phyloP scores from a whole-genome alignment of 2,888 invertebrate genomes.

The Aproaerema taeniolella region DNA sequence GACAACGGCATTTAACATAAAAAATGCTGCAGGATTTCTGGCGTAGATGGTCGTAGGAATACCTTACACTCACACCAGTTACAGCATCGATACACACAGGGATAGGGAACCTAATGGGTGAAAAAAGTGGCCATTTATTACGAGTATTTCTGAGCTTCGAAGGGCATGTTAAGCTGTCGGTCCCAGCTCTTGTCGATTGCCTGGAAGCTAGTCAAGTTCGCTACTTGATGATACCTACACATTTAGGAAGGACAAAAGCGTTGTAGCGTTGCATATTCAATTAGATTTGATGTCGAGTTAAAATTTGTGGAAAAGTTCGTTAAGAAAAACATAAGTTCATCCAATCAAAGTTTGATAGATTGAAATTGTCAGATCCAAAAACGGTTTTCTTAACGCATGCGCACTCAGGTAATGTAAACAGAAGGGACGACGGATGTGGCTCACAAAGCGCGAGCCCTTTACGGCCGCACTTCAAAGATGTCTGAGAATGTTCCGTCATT shows the following conservation, averaged over 20 bases:
- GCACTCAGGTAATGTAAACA: constrained; percentile 13
- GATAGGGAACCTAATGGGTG: too few relatives aligned
- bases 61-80: too few relatives aligned
- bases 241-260: too few relatives aligned
- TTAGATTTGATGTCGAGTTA: not conserved
- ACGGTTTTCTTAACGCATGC: not conserved
- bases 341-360: not conserved
- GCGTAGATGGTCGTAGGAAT: not conserved
- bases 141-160: too few relatives aligned
- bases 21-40: not conserved
- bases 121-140: too few relatives aligned
- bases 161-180: too few relatives aligned
- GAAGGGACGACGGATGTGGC: constrained; percentile 14
- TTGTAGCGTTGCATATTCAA: not conserved
- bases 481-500: not conserved
- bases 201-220: too few relatives aligned
- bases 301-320: not conserved
- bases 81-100: too few relatives aligned
- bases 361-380: not conserved
- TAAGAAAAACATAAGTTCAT: not conserved
- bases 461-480: constrained; percentile 27
- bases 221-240: too few relatives aligned
- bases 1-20: not conserved
- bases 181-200: too few relatives aligned
- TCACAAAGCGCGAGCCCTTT: constrained; percentile 17